A percentile compares a stretch with the other conserved stretches of the same genome.
Conservation (phyloP, 2,888 invertebrate species). For the Agrotis segetum region DNA sequence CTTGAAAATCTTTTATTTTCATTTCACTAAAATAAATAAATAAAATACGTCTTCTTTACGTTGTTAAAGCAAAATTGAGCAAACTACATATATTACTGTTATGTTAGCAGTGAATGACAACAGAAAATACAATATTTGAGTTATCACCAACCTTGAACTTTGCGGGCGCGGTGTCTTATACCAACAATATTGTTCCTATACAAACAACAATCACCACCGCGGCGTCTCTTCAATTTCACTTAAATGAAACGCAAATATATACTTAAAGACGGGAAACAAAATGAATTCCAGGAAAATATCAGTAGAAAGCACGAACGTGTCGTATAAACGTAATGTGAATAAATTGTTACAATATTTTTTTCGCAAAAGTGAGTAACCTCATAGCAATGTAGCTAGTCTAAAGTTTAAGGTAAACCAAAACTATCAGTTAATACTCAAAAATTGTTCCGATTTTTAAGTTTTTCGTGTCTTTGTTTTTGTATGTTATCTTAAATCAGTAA, state of each 20-base stretch:
- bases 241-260: conserved; percentile 33
- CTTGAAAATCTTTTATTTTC: background rate
- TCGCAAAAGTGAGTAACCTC: no score
- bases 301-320: no score
- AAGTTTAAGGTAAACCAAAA: no score
- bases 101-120: conserved; percentile 4
- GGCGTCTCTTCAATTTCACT: conserved; percentile 23
- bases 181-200: conserved; percentile 22
- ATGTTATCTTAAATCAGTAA: no score
- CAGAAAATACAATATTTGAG: background rate
- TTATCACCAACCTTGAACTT: background rate
- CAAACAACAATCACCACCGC: conserved; percentile 22
- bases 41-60: no score
- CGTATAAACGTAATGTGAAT: no score
- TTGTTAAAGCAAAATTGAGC: background rate
- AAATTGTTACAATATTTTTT: no score
- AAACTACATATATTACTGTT: background rate
- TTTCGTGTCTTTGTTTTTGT: no score
- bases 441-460: no score
- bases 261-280: conserved; percentile 14
- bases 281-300: background rate
- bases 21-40: background rate
- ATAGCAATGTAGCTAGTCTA: no score
- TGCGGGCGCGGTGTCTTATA: background rate
- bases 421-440: no score